A percentile compares a stretch with the other conserved stretches of the same genome.
Conservation (phyloP, 2,888 invertebrate species). For the Petrolisthes cinctipes region DNA sequence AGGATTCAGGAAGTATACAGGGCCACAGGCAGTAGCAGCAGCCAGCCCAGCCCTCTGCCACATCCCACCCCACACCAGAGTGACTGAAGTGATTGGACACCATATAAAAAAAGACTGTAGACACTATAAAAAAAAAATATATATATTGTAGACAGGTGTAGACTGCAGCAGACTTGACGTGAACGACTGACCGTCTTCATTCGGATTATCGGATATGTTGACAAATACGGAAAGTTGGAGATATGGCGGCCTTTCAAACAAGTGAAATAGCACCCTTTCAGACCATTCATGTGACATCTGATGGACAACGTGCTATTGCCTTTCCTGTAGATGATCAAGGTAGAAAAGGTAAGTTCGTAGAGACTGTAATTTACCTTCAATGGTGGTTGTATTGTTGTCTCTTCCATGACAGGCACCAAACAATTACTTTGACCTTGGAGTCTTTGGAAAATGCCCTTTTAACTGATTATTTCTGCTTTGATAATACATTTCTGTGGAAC, state of each 20-base stretch:
- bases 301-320: slow-evolving; percentile 23
- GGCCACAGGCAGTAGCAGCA: too few species aligned
- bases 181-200: neutral
- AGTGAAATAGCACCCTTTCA: slow-evolving; percentile 41
- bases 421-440: neutral
- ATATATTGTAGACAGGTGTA: too few species aligned
- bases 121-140: too few species aligned
- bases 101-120: too few species aligned
- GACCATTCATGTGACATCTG: slow-evolving; percentile 38
- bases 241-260: slow-evolving; percentile 48
- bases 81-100: too few species aligned
- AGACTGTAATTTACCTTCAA: neutral
- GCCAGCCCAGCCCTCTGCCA: too few species aligned
- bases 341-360: slow-evolving; percentile 17
- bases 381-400: neutral
- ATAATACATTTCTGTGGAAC: neutral
- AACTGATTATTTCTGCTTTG: neutral
- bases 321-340: slow-evolving; percentile 28
- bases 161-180: neutral
- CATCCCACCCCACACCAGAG: too few species aligned
- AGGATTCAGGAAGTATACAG: too few species aligned
- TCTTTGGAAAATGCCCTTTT: too few species aligned
- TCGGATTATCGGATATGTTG: slow-evolving; percentile 41
- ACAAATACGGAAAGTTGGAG: neutral
- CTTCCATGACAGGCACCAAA: neutral